Evolutionary conservation across 2,113 vertebrate genomes (phyloP).

Genomic region (Gavia stellata): DNA sequence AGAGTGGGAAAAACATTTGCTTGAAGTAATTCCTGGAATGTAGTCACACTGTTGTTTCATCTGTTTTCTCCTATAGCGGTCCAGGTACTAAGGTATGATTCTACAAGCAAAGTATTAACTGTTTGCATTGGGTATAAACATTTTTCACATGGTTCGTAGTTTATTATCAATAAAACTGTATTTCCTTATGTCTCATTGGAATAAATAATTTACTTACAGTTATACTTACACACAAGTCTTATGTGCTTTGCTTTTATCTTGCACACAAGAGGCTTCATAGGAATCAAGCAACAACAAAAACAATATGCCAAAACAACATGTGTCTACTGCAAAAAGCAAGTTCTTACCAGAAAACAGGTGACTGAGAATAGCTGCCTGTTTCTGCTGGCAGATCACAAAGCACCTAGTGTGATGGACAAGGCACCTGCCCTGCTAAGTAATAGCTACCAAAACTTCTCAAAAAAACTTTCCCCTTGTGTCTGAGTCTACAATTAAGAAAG

Average conservation of each 20-base stretch:
- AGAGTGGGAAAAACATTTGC: background rate
- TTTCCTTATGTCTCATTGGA: background rate
- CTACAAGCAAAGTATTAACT: background rate
- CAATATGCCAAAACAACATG: background rate
- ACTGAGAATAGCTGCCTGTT: background rate
- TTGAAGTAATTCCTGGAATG: background rate
- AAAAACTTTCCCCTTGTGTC: background rate
- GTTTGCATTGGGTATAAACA: background rate
- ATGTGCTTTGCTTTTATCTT: background rate
- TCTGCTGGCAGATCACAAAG: background rate
- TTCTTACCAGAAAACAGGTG: background rate
- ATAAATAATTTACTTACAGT: background rate
- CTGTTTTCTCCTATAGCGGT: background rate
- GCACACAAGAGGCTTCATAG: background rate
- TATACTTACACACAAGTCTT: background rate
- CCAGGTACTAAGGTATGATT: background rate
- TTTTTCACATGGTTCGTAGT: background rate
- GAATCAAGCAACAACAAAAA: background rate
- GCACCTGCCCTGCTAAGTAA: background rate
- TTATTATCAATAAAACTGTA: background rate
- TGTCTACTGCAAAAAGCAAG: background rate
- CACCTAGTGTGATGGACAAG: background rate
- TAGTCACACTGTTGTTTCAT: background rate
- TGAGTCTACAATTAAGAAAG: background rate
- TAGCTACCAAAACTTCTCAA: background rate